Evolutionary conservation across 2,888 invertebrate species (phyloP).

Genomic region (Phalera bucephala): DNA sequence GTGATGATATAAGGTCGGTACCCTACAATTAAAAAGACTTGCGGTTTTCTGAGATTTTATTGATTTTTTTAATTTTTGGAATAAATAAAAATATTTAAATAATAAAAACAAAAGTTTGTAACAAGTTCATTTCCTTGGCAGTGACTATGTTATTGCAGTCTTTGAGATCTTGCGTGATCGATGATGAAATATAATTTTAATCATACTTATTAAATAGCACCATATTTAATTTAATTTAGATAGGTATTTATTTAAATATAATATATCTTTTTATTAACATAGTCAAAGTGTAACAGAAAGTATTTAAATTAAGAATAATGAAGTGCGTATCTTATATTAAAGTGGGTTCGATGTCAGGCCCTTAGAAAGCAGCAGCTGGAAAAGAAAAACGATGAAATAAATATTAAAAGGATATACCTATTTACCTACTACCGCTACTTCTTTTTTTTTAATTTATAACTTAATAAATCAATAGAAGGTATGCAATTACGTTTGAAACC

Average conservation of each 20-base stretch:
- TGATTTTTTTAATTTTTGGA: constrained; percentile 67
- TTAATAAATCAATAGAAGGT: too few species aligned
- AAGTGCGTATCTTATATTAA: constrained; percentile 54
- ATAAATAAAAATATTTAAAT: constrained; percentile 73
- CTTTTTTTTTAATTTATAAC: too few species aligned
- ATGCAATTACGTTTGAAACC: too few species aligned
- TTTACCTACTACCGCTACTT: too few species aligned
- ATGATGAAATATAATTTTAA: constrained; percentile 27
- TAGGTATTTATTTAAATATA: constrained; percentile 29
- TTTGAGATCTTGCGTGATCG: constrained; percentile 60
- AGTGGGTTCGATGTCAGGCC: constrained; percentile 55
- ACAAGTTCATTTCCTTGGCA: constrained; percentile 65
- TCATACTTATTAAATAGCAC: too few species aligned
- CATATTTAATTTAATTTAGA: constrained; percentile 28
- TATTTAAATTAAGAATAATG: constrained; percentile 51
- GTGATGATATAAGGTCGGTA: too few species aligned
- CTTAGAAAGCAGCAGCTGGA: constrained; percentile 80
- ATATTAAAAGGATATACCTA: too few species aligned
- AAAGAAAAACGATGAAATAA: constrained; percentile 45
- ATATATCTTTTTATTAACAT: constrained; percentile 51
- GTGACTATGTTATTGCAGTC: constrained; percentile 79
- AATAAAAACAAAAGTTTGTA: constrained; percentile 70
- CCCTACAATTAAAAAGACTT: constrained; percentile 15
- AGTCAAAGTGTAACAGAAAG: constrained; percentile 63
- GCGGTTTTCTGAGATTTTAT: constrained; percentile 59